Evolutionary conservation across 2,888 invertebrate species (phyloP).

Genomic region (Cantharis nigra): DNA sequence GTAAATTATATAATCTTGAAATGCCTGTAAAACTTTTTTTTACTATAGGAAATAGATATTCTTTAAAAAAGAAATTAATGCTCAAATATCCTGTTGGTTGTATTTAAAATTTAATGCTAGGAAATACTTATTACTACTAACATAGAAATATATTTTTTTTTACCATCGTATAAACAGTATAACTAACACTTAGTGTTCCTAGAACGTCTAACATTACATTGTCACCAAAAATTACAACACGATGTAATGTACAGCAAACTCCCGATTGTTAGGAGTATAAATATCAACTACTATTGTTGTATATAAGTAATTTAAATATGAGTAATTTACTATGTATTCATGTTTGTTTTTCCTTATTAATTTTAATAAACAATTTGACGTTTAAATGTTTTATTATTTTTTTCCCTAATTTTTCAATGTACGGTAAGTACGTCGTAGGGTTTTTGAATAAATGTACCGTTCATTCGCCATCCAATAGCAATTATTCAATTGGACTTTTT

Average conservation of each 20-base stretch:
- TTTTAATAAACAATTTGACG: conserved; percentile 59
- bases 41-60: conserved; percentile 23
- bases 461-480: too few relatives aligned
- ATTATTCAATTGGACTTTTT: too few relatives aligned
- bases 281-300: conserved; percentile 49
- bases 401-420: background rate
- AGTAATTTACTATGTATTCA: conserved; percentile 54
- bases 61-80: conserved; percentile 20
- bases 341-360: conserved; percentile 59
- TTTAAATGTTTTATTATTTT: conserved; percentile 39
- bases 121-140: background rate
- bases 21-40: conserved; percentile 13
- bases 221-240: conserved; percentile 48
- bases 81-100: conserved; percentile 28
- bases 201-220: conserved; percentile 52
- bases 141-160: conserved; percentile 13
- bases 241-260: conserved; percentile 44
- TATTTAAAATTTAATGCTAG: conserved; percentile 22
- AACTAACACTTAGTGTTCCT: conserved; percentile 44
- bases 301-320: conserved; percentile 53
- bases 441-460: too few relatives aligned
- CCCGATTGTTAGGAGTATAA: conserved; percentile 51
- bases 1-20: conserved; percentile 22
- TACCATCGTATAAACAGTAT: conserved; percentile 24
- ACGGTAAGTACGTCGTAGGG: too few relatives aligned